A percentile compares a stretch with the other conserved stretches of the same genome.
phyloP scores from a whole-genome alignment of 2,113 vertebrate genomes.

The Paracanthobrama guichenoti region DNA sequence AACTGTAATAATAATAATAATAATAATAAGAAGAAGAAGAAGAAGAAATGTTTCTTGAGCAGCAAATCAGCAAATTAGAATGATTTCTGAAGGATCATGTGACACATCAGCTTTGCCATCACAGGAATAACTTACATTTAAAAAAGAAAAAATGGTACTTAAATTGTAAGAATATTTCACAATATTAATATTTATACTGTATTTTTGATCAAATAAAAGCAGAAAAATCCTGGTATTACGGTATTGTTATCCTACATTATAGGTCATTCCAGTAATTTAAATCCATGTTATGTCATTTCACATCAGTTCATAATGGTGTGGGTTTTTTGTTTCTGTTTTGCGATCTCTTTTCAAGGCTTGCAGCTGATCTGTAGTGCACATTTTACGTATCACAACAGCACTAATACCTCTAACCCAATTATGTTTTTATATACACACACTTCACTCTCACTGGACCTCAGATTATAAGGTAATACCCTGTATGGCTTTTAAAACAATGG shows the following conservation, averaged over 20 bases:
- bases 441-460: neutral
- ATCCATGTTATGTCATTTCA: neutral
- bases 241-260: neutral
- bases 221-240: neutral
- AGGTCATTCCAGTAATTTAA: neutral
- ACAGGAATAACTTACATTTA: too few species aligned
- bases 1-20: too few species aligned
- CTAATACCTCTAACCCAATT: slow-evolving; percentile 6
- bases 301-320: neutral
- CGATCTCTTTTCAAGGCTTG: slow-evolving; percentile 1
- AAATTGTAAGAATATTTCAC: neutral
- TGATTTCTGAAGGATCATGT: too few species aligned
- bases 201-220: too few species aligned
- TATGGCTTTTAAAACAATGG: neutral
- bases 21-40: too few species aligned
- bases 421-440: neutral
- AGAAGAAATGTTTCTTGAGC: too few species aligned
- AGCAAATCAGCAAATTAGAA: too few species aligned
- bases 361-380: neutral
- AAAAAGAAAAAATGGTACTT: too few species aligned
- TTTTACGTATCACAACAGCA: neutral
- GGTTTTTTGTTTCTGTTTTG: slow-evolving; percentile 29
- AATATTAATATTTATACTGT: neutral
- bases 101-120: too few species aligned
- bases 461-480: neutral